A percentile compares a stretch with the other conserved stretches of the same genome.
Evolutionary conservation across 2,888 invertebrate species (phyloP).

Genomic region (Parnassius orleans): DNA sequence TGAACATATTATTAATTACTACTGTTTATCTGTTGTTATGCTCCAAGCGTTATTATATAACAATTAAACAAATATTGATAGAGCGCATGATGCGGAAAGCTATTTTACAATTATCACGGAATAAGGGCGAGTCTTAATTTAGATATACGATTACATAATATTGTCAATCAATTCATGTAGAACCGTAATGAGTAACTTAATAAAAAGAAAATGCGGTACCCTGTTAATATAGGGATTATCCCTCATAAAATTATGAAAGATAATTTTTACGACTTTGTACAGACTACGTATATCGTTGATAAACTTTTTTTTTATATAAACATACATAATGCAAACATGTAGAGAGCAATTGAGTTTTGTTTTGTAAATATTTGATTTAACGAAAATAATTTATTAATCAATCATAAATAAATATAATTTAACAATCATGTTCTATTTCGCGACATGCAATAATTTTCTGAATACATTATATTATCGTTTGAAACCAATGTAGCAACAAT

Average conservation of each 20-base stretch:
- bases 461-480: conserved; percentile 4
- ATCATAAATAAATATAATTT: background rate
- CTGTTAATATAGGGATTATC: conserved; percentile 52
- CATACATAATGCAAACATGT: background rate
- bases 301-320: conserved; percentile 25
- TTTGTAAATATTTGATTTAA: conserved; percentile 14
- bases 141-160: conserved; percentile 47
- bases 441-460: conserved; percentile 3
- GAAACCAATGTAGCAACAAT: conserved; percentile 11
- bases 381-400: background rate
- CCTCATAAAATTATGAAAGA: conserved; percentile 36
- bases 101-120: conserved; percentile 30
- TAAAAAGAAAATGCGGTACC: conserved; percentile 54
- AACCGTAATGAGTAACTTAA: conserved; percentile 41
- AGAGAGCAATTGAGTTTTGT: background rate
- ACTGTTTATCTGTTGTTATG: conserved; percentile 6
- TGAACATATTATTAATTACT: conserved; percentile 30
- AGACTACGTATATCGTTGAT: conserved; percentile 42
- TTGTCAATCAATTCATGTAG: conserved; percentile 62
- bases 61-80: conserved; percentile 12
- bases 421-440: background rate
- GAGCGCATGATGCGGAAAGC: conserved; percentile 3
- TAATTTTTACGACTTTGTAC: conserved; percentile 40
- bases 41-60: conserved; percentile 22
- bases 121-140: conserved; percentile 49